Percentiles rank a stretch among this genome's conserved stretches.
Evolutionary conservation across 2,113 vertebrate genomes (phyloP).

Genomic region (Campylomormyrus tamandua): DNA sequence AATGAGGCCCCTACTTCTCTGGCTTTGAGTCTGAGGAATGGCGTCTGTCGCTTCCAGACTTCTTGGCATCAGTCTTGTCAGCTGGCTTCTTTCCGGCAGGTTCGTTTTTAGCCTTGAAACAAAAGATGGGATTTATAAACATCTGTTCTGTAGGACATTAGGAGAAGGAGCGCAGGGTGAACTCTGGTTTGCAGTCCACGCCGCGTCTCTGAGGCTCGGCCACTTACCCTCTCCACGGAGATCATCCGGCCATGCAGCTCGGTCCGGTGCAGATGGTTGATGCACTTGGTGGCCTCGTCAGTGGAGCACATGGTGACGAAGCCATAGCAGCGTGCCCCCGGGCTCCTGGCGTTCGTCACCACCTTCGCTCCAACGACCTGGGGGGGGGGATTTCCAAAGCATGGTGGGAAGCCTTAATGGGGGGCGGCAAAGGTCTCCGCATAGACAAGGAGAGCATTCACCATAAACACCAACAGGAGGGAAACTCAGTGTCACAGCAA

Average conservation of each 20-base stretch:
- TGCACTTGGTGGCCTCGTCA: slow-evolving; percentile 89
- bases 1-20: slow-evolving; percentile 56
- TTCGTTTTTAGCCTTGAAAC: slow-evolving; percentile 86
- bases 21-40: slow-evolving; percentile 76
- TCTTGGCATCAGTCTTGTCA: slow-evolving; percentile 73
- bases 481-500: neutral
- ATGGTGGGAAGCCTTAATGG: neutral
- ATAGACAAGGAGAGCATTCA: neutral
- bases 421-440: neutral
- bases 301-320: slow-evolving; percentile 91
- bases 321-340: slow-evolving; percentile 89
- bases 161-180: neutral
- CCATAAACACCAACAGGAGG: neutral
- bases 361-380: slow-evolving; percentile 95
- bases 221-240: slow-evolving; percentile 74
- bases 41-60: slow-evolving; percentile 55
- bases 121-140: neutral
- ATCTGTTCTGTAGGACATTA: neutral
- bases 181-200: neutral
- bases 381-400: neutral
- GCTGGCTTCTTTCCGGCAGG: slow-evolving; percentile 83
- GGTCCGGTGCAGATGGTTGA: slow-evolving; percentile 85
- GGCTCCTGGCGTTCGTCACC: slow-evolving; percentile 92
- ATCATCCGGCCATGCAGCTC: slow-evolving; percentile 96
- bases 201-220: neutral